Percentiles rank a stretch among this genome's conserved stretches.
Evolutionary conservation across 2,888 invertebrate species (phyloP).

Genomic region (Morpho helenor): DNA sequence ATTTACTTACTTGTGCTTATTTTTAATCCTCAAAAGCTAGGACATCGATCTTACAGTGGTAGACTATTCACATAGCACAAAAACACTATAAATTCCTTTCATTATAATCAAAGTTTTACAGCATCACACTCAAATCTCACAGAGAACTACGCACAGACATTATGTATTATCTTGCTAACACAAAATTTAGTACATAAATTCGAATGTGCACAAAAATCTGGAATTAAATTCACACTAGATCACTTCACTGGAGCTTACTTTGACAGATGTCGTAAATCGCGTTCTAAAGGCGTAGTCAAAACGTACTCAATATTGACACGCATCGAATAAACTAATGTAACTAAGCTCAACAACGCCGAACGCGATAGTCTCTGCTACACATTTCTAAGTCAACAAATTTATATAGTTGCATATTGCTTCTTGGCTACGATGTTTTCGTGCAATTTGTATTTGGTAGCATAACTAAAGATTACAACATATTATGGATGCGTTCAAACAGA

Average conservation of each 20-base stretch:
- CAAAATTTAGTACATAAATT: constrained; percentile 40
- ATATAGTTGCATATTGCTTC: too few species aligned
- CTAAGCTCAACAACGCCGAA: constrained; percentile 12
- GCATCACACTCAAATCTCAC: constrained; percentile 42
- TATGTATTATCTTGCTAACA: constrained; percentile 40
- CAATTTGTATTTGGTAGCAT: constrained; percentile 3
- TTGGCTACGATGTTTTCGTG: not conserved
- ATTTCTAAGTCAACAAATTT: not conserved
- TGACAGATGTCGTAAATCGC: constrained; percentile 66
- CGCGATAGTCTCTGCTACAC: constrained; percentile 3
- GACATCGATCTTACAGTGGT: constrained; percentile 40
- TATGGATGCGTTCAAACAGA: constrained; percentile 2
- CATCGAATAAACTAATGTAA: constrained; percentile 53
- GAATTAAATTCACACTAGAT: constrained; percentile 25
- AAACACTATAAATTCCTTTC: constrained; percentile 59
- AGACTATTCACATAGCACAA: constrained; percentile 50
- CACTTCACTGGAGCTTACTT: constrained; percentile 33
- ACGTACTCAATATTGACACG: constrained; percentile 56
- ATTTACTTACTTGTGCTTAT: constrained; percentile 72
- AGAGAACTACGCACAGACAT: constrained; percentile 43
- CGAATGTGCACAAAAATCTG: constrained; percentile 37
- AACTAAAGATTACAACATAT: not conserved
- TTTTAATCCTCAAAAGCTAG: constrained; percentile 59
- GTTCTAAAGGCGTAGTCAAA: constrained; percentile 44
- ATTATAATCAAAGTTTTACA: constrained; percentile 54